Conservation (phyloP, 1,140 invertebrate species). For the Drosophila funebris region DNA sequence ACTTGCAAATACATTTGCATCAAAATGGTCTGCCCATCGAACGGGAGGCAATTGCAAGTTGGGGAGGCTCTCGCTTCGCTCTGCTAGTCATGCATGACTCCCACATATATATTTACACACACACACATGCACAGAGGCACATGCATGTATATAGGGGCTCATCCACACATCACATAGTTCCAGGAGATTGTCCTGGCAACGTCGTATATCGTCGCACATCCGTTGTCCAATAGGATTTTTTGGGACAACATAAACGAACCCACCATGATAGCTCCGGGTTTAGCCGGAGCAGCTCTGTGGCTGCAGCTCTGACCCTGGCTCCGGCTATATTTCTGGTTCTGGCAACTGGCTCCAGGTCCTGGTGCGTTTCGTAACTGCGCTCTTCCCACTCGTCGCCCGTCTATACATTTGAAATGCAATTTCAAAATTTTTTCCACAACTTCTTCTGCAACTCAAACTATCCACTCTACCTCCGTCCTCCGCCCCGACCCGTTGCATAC, state of each 20-base stretch:
- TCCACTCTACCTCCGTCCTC: background rate
- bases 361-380: background rate
- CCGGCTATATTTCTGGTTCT: conserved; percentile 1
- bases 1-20: conserved; percentile 74
- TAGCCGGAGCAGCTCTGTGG: background rate
- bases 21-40: conserved; percentile 49
- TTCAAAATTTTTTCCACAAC: conserved; percentile 77
- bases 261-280: conserved; percentile 28
- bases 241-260: conserved; percentile 46
- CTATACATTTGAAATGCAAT: conserved; percentile 82
- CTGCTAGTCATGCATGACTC: conserved; percentile 64
- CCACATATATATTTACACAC: conserved; percentile 13
- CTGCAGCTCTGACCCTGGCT: conserved; percentile 4
- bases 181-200: conserved; percentile 35
- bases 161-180: conserved; percentile 5
- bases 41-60: background rate
- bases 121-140: conserved; percentile 26
- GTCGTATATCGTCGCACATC: conserved; percentile 76
- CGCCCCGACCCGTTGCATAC: conserved; percentile 46
- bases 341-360: conserved; percentile 3
- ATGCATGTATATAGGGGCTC: conserved; percentile 8
- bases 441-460: conserved; percentile 53
- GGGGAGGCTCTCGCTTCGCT: conserved; percentile 38
- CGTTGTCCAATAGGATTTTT: conserved; percentile 72
- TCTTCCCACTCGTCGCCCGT: conserved; percentile 12